Base-by-base conservation (phyloP, 2,888 invertebrate species). In the Quadriops clusia region DNA sequence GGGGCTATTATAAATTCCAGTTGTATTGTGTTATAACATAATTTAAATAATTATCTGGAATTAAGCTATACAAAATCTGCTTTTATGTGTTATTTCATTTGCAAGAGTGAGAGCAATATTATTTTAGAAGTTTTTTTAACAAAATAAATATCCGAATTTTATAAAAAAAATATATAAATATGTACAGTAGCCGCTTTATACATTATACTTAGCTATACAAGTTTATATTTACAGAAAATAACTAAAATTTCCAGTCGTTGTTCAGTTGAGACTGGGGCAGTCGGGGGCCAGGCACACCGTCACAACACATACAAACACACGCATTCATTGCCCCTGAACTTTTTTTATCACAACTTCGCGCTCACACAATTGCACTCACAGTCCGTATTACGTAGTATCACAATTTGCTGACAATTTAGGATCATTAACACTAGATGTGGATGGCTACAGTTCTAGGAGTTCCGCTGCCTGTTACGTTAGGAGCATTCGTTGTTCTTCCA, bases 381-480 rank as follows among this genome's bases (percentile, higher is more conserved):
- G 49, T 54, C 37, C 25, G 47, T 50, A 48, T 45, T 47, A 50
- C 46, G 47, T 51, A 53, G 53, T 57, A 58, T 58, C 58, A 58
- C 58, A 58, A 54, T 54, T 33, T 51, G 49, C 52, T 49, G 48
- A 42, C 48, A 38, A 36, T 38, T 14, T 30, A 31, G 30, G 13
- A 17, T 37, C 25, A 15, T 18, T 14, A 17, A 24, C 25, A 36
- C 39, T 43, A 49, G 33, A 83, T 83, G 64, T 82, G 82, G 58
- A 82, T 82, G 59, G 83, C 81, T 53, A 81, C 77, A 30, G 76
- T 77, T 59, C 26, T 11, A 16, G 15, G 26, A 14, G 21, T 28
- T 5, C 33, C 33, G 7, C 32, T 28, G 9, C 33, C 33, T 14
- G 26, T 26, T 10, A 10, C 10, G 48, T 68, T 69, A 22, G 69